phyloP scores from a whole-genome alignment of 2,888 invertebrate species.

The Rhopalosiphum nymphaeae region DNA sequence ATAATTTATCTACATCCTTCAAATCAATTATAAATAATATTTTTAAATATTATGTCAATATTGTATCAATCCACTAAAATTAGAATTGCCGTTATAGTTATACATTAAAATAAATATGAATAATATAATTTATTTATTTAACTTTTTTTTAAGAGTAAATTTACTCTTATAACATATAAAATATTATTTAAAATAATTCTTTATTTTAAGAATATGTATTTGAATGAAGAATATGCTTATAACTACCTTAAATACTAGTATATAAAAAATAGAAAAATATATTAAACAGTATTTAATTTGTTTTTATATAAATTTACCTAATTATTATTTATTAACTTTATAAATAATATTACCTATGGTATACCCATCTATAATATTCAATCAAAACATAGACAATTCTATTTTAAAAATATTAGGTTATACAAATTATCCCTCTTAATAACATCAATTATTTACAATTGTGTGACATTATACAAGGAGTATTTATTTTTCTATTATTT shows the following conservation, averaged over 20 bases:
- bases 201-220: not conserved
- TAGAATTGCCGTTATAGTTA: not conserved
- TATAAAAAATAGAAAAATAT: not conserved
- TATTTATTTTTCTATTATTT: not conserved
- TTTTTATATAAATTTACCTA: not conserved
- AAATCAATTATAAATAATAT: not conserved
- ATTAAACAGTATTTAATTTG: not conserved
- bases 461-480: not conserved
- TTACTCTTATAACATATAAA: not conserved
- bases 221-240: not conserved
- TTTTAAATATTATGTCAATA: not conserved
- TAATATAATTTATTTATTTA: not conserved
- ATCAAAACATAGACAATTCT: not conserved
- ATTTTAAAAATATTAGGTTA: not conserved
- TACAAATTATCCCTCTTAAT: not conserved
- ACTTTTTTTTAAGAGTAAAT: not conserved
- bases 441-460: not conserved
- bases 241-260: not conserved
- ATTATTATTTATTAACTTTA: not conserved
- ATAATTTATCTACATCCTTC: constrained; percentile 23
- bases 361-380: not conserved
- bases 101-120: not conserved
- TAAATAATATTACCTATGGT: not conserved
- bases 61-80: not conserved
- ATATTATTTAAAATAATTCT: not conserved